phyloP scores from a whole-genome alignment of 2,797 vertebrate species.

The Sardinella longiceps region DNA sequence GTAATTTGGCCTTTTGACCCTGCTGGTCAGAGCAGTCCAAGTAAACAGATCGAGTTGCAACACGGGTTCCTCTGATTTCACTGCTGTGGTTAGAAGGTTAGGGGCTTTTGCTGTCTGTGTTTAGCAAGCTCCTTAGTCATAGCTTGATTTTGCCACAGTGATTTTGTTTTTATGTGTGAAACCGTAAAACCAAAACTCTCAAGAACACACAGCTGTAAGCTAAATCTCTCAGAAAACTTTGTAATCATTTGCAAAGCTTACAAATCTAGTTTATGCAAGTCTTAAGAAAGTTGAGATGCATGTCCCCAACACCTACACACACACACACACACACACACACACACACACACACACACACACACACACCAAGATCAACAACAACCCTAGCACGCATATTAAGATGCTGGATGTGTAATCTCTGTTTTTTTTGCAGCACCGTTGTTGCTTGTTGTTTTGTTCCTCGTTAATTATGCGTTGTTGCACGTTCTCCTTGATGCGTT shows the following conservation, averaged over 20 bases:
- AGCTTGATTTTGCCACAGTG: no score
- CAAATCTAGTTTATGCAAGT: background rate
- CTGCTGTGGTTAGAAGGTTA: background rate
- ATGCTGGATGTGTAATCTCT: background rate
- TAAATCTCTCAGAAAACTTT: no score
- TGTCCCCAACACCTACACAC: background rate
- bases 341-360: background rate
- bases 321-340: slow-evolving; percentile 4
- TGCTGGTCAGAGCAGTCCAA: background rate
- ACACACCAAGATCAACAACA: no score
- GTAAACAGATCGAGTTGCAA: background rate
- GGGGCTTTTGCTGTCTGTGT: background rate
- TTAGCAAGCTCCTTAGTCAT: no score
- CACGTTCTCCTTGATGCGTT: background rate
- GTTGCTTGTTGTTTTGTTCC: background rate
- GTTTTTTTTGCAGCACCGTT: background rate
- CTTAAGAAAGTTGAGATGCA: background rate
- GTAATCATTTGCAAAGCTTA: background rate
- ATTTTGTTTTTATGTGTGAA: background rate
- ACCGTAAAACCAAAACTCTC: background rate
- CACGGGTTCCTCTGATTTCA: background rate
- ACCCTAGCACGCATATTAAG: background rate
- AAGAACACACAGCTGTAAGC: no score
- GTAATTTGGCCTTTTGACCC: background rate
- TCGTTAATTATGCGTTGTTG: background rate